Evolutionary conservation across 1,140 invertebrate species (phyloP), one percentile per base, ranked within the genome.

Genomic region (Condylostylus longicornis): DNA sequence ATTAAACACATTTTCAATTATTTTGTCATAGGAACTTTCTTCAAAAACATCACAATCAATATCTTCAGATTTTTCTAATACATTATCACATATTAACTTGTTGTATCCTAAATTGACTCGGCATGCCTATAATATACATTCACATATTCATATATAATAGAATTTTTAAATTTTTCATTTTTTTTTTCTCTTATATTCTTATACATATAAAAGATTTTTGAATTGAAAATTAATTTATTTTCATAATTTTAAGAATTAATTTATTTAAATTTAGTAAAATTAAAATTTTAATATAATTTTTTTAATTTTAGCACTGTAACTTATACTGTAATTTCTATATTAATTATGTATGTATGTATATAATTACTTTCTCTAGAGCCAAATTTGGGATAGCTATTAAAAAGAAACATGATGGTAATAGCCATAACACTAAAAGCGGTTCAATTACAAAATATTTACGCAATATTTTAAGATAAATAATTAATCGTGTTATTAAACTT

Each of bases 81-180:
- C 65, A 2, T 69, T 63, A 41, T 69, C 63, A 42, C 75, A 79
- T 34, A 71, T 60, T n/a, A 67, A 55, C 18, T 62, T 59, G 33
- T 63, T 61, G 35, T 69, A 70, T 4, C 63, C 54, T 2, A 72
- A 62, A 53, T 77, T 75, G 0, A 78, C 70, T 23, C 71, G 62
- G 45, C 75, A 79, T 1, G 75, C 68, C 49, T 69, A 28, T 14
- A 45, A 41, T 31, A 8, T n/a, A 10, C 12, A 21, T 18, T 7
- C 21, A 25, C 1, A 25, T 5, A 12, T n/a, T 12, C 8, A 3
- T 2, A 19, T 5, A 10, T 2, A 15, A 32, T 38, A 17, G 30
- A 25, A n/a, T 25, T 25, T 8, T 9, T 25, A 9, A 25, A 25
- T 9, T 8, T 25, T 25, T 9, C n/a, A 25, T 9, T 9, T 25